A percentile compares a stretch with the other conserved stretches of the same genome.
Conservation (phyloP, 2,797 vertebrate species). For the Yasuhikotakia modesta region DNA sequence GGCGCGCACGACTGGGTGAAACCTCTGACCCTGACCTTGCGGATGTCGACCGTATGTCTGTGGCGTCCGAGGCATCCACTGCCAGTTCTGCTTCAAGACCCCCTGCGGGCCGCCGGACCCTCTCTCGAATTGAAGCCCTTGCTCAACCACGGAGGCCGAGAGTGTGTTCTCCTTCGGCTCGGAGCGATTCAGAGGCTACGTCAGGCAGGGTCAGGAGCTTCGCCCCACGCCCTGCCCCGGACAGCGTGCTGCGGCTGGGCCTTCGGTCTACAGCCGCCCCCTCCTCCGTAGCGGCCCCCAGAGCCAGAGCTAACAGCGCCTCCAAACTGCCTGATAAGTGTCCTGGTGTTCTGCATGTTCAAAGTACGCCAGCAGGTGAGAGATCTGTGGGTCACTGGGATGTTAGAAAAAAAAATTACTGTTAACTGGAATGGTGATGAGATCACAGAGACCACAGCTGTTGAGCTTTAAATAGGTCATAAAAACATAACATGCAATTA, state of each 20-base stretch:
- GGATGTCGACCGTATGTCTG: slow-evolving; percentile 89
- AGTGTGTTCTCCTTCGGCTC: slow-evolving; percentile 88
- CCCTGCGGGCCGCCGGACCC: slow-evolving; percentile 81
- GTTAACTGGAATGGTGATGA: too few species aligned
- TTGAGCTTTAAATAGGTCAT: too few species aligned
- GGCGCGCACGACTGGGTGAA: slow-evolving; percentile 89
- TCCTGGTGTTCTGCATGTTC: slow-evolving; percentile 79
- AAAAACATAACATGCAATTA: too few species aligned
- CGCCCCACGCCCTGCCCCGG: slow-evolving; percentile 80
- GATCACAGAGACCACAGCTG: too few species aligned
- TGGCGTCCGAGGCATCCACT: slow-evolving; percentile 93
- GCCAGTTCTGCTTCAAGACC: slow-evolving; percentile 93
- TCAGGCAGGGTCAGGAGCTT: slow-evolving; percentile 79
- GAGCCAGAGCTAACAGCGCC: slow-evolving; percentile 93
- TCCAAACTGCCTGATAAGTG: slow-evolving; percentile 93
- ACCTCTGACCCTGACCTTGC: slow-evolving; percentile 89
- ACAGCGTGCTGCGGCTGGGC: slow-evolving; percentile 83
- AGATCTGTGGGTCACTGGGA: not conserved
- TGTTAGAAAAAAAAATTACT: too few species aligned
- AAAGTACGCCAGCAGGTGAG: slow-evolving; percentile 83
- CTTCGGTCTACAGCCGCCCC: slow-evolving; percentile 74
- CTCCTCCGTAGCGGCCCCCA: slow-evolving; percentile 77
- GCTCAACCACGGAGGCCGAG: slow-evolving; percentile 90
- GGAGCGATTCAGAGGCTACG: slow-evolving; percentile 95
- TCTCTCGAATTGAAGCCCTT: slow-evolving; percentile 90